Conservation (phyloP, 2,888 invertebrate species). For the Hecatera dysodea region DNA sequence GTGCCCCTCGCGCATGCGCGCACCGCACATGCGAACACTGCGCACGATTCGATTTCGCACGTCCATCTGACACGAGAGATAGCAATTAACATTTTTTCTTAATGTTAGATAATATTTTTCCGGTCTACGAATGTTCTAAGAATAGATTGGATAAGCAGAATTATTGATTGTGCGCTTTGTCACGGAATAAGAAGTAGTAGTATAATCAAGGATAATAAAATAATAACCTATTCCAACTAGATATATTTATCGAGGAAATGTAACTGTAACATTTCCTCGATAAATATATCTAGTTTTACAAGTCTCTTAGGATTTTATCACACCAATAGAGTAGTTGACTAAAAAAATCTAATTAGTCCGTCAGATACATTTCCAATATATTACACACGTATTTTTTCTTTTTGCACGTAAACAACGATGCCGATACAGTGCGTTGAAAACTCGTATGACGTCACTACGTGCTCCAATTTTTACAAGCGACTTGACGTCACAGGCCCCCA, state of each 20-base stretch:
- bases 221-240: not conserved
- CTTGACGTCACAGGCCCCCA: too few relatives aligned
- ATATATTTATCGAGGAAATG: too few relatives aligned
- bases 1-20: conserved; percentile 47
- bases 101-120: conserved; percentile 67
- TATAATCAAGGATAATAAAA: conserved; percentile 9
- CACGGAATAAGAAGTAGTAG: not conserved
- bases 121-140: conserved; percentile 55
- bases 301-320: too few relatives aligned
- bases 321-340: too few relatives aligned
- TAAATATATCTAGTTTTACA: too few relatives aligned
- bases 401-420: too few relatives aligned
- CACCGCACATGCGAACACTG: conserved; percentile 51
- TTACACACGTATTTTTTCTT: too few relatives aligned
- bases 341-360: too few relatives aligned
- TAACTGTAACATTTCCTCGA: not conserved
- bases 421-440: too few relatives aligned
- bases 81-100: conserved; percentile 66
- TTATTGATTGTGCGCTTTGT: conserved; percentile 34
- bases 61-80: conserved; percentile 63
- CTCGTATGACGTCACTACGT: too few relatives aligned
- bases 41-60: conserved; percentile 64
- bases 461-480: too few relatives aligned
- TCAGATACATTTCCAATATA: too few relatives aligned
- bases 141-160: conserved; percentile 51